Base-by-base conservation (phyloP, 2,113 vertebrate genomes). In the Equus przewalskii region DNA sequence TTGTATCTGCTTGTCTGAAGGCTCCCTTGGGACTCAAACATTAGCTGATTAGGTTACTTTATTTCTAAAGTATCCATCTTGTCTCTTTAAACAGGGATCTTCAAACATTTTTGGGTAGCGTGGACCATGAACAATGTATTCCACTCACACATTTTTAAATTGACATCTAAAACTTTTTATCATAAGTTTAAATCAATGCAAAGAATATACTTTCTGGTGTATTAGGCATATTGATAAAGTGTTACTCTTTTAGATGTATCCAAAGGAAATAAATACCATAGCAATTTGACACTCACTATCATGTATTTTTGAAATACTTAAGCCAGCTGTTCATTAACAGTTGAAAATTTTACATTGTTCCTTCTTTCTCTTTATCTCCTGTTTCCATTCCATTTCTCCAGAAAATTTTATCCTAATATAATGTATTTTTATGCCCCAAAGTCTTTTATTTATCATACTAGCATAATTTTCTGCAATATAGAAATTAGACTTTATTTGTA, bases 401-500 rank as follows among this genome's bases (percentile, higher is more conserved):
- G 78, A 85, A 91, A 85, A 65, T 26, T 93, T 70, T 88, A 89
- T 91, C 28, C 26, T 87, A 60, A 28, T 89, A 22, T 70, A 96
- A 85, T 58, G 4, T 91, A 69, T 60, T 89, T 51, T 91, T 81
- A 58, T 72, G 10, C 30, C 49, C 49, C 11, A 62, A 41, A 91
- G 21, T 84, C 28, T 93, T 93, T 80, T 75, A 86, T 67, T 95
- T 75, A 19, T 76, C 24, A 75, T 73, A 56, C 36, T 88, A 95
- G 51, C 44, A 65, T 72, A 80, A 78, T 78, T 95, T 28, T 58
- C 72, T 86, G 11, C 10, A 54, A 30, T 36, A 51, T 87, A 44
- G 30, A 91, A 80, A 70, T 94, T 85, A 89, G 89, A 51, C 26
- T 95, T 89, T 91, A 85, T 83, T 90, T 94, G 78, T 80, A 80